A percentile compares a stretch with the other conserved stretches of the same genome.
Evolutionary conservation across 2,797 vertebrate genomes (phyloP).

Genomic region (Lates japonicus): DNA sequence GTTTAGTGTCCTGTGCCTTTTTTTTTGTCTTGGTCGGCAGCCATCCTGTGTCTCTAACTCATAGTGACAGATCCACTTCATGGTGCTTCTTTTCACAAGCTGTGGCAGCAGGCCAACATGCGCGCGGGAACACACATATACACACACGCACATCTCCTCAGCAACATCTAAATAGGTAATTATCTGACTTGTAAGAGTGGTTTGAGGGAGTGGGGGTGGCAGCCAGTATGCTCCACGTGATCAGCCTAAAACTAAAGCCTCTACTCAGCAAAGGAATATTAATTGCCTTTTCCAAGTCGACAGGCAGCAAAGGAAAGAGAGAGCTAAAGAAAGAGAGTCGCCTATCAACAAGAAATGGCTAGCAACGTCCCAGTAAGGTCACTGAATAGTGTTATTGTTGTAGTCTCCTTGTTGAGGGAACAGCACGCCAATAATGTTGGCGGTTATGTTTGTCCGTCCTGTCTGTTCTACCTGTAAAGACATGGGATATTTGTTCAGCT

Average conservation of each 20-base stretch:
- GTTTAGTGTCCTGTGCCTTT: constrained; percentile 51
- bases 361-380: constrained; percentile 57
- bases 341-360: constrained; percentile 58
- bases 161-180: constrained; percentile 79
- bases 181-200: constrained; percentile 75
- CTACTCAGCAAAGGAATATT: constrained; percentile 76
- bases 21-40: constrained; percentile 50
- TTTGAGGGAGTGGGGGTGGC: constrained; percentile 36
- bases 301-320: constrained; percentile 41
- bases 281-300: constrained; percentile 72
- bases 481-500: constrained; percentile 38
- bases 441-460: constrained; percentile 37
- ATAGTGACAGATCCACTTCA: constrained; percentile 78
- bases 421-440: constrained; percentile 48
- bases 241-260: constrained; percentile 76
- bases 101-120: constrained; percentile 68
- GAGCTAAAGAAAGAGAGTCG: constrained; percentile 51
- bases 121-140: constrained; percentile 15
- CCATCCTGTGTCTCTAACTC: constrained; percentile 70
- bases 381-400: constrained; percentile 68
- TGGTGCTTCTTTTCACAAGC: constrained; percentile 73
- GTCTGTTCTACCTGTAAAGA: constrained; percentile 41
- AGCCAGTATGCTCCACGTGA: constrained; percentile 67
- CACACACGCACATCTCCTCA: constrained; percentile 49
- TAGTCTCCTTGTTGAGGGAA: constrained; percentile 48